phyloP scores from a whole-genome alignment of 2,888 invertebrate species.

The Dasypogon diadema region DNA sequence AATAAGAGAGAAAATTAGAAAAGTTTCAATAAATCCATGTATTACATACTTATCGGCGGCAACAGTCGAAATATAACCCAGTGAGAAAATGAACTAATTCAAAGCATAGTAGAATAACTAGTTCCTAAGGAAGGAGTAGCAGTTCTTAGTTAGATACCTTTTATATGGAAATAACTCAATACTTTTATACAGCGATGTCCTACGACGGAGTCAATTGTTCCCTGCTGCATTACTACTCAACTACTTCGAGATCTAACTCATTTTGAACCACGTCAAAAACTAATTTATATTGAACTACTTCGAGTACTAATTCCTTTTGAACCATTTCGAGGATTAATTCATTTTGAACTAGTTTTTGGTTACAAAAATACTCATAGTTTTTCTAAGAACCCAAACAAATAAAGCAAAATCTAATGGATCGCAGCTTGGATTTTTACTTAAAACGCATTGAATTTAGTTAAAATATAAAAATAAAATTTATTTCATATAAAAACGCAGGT shows the following conservation, averaged over 20 bases:
- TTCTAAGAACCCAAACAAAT: too few species aligned
- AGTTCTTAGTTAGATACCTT: neutral
- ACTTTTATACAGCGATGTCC: slow-evolving; percentile 18
- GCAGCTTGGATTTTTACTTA: too few species aligned
- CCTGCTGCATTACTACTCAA: neutral
- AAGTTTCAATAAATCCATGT: too few species aligned
- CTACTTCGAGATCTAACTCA: neutral
- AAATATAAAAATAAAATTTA: neutral
- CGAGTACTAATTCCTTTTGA: neutral
- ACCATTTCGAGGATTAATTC: neutral
- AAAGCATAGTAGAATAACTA: neutral
- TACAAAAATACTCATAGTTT: too few species aligned
- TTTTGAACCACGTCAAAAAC: neutral
- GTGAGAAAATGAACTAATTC: slow-evolving; percentile 4
- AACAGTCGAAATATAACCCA: too few species aligned
- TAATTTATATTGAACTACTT: neutral
- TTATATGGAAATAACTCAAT: neutral
- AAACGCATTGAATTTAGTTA: too few species aligned
- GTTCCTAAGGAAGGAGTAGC: neutral
- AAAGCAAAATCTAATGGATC: too few species aligned
- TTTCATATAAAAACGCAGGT: neutral
- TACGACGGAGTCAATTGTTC: neutral
- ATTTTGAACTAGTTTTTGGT: too few species aligned
- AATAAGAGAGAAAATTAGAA: too few species aligned
- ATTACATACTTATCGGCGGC: too few species aligned